Percentiles rank a stretch among this genome's conserved stretches.
Conservation (phyloP, 2,797 vertebrate genomes). For the Mico argentatus region DNA sequence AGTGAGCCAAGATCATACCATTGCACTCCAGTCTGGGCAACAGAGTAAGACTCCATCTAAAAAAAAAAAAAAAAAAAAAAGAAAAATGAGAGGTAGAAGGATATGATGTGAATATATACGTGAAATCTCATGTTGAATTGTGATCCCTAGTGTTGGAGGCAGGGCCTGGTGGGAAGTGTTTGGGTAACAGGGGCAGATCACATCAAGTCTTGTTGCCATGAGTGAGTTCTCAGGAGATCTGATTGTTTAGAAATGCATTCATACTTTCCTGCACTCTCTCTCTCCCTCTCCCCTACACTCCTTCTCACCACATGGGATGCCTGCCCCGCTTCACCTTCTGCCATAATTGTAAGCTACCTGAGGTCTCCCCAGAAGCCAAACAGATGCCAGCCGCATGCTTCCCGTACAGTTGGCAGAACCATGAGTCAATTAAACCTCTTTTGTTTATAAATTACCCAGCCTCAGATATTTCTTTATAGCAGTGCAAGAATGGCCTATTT, state of each 20-base stretch:
- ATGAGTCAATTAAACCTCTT: background rate
- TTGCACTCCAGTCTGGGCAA: background rate
- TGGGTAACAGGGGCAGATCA: background rate
- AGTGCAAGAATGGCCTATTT: background rate
- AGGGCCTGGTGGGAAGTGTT: background rate
- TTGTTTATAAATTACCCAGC: background rate
- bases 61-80: background rate
- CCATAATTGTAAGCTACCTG: background rate
- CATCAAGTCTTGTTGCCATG: background rate
- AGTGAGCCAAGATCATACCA: rapidly evolving
- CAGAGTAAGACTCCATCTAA: background rate
- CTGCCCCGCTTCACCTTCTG: background rate
- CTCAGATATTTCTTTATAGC: background rate
- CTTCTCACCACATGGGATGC: background rate
- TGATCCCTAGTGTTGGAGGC: background rate
- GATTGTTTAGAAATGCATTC: background rate
- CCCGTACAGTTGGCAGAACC: background rate
- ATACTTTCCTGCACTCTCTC: background rate
- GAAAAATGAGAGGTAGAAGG: background rate
- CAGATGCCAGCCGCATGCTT: background rate
- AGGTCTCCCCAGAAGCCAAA: background rate
- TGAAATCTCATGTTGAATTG: background rate
- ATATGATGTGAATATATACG: background rate
- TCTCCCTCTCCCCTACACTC: background rate
- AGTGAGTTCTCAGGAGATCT: background rate